These are phyloP conservation scores for Leptocoma aspasia DNA, from an alignment of 2,113 vertebrate genomes.

Conservation along the genomic window DNA sequence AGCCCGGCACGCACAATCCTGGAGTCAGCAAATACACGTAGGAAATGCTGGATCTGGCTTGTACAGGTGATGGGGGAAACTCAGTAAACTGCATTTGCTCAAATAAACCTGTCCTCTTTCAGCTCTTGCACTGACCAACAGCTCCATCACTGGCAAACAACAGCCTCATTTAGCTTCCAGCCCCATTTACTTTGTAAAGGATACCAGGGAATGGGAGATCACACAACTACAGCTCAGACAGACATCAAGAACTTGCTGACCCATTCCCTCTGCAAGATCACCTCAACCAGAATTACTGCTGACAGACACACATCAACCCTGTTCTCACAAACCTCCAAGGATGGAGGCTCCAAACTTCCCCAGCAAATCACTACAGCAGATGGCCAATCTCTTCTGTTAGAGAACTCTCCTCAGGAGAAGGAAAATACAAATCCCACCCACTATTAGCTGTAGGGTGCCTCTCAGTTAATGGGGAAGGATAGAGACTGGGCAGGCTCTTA, in stretches of 20 bases:
- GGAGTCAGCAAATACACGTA: neutral
- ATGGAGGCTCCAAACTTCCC: neutral
- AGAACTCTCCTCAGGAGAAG: neutral
- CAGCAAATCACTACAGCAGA: neutral
- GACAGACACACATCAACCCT: neutral
- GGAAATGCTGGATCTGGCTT: neutral
- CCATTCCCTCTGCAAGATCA: neutral
- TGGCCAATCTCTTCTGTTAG: neutral
- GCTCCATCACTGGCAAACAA: neutral
- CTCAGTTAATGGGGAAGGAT: neutral
- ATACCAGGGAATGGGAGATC: neutral
- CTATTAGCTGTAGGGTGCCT: neutral
- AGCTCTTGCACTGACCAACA: neutral
- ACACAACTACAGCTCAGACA: neutral
- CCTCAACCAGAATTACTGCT: neutral
- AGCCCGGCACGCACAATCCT: neutral
- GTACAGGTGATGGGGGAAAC: neutral
- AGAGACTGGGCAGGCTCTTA: neutral
- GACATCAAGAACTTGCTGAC: fast-evolving
- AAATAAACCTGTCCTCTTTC: neutral
- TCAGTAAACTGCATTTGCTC: neutral
- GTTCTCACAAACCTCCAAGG: neutral
- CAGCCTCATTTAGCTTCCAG: neutral
- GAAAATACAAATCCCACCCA: neutral
- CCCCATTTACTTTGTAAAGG: neutral